phyloP scores from a whole-genome alignment of 2,797 vertebrate species.

The Staurois parvus region DNA sequence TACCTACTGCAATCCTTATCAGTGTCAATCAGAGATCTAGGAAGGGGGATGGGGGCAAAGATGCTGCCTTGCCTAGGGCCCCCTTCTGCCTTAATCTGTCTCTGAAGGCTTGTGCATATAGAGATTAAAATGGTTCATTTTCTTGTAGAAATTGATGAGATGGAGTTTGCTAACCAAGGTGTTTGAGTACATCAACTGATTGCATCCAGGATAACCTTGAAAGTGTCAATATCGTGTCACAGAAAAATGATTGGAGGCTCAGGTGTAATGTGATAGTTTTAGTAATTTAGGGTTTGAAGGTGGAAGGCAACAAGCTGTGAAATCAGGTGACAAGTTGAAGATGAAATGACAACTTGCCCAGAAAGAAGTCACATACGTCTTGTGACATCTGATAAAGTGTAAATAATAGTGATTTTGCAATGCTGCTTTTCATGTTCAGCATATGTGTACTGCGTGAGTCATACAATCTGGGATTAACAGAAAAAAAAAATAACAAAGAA shows the following conservation, averaged over 20 bases:
- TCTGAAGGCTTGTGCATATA: too few relatives aligned
- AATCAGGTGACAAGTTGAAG: conserved; percentile 35
- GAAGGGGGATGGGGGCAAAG: too few relatives aligned
- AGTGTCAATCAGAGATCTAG: too few relatives aligned
- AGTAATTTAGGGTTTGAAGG: conserved; percentile 6
- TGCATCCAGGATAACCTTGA: not conserved
- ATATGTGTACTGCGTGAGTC: conserved; percentile 11
- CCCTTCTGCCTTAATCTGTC: too few relatives aligned
- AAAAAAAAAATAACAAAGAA: too few relatives aligned
- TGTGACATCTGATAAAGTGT: conserved; percentile 19
- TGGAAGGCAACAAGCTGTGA: conserved; percentile 35
- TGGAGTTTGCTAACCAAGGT: too few relatives aligned
- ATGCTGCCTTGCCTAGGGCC: too few relatives aligned
- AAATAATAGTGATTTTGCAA: conserved; percentile 14
- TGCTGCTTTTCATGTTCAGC: conserved; percentile 4
- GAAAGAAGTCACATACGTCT: conserved; percentile 16
- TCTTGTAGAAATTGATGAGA: too few relatives aligned
- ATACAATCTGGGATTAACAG: not conserved
- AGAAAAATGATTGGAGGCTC: conserved; percentile 1
- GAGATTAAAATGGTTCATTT: too few relatives aligned
- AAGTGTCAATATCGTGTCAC: conserved; percentile 13
- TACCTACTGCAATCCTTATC: too few relatives aligned
- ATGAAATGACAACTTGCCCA: conserved; percentile 30
- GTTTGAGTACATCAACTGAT: conserved; percentile 1
- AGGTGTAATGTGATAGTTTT: conserved; percentile 24